A percentile compares a stretch with the other conserved stretches of the same genome.
Conservation (phyloP, 2,888 invertebrate species). For the Notodonta dromedarius region DNA sequence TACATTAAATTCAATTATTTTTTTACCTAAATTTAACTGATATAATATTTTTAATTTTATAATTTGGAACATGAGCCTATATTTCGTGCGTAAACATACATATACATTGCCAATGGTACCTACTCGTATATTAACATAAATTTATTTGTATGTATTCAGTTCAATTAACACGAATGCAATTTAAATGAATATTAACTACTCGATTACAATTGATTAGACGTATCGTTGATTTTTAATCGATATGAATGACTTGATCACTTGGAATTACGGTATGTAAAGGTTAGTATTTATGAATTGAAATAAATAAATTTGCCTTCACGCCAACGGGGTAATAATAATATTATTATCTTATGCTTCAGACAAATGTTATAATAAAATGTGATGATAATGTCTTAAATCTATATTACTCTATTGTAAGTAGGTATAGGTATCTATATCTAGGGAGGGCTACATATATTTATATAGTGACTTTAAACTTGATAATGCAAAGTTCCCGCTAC, state of each 20-base stretch:
- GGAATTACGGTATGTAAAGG: not conserved
- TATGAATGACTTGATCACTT: constrained; percentile 1
- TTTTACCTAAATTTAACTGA: too few species aligned
- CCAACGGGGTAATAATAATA: not conserved
- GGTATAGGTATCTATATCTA: too few species aligned
- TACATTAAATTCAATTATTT: too few species aligned
- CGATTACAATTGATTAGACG: constrained; percentile 30
- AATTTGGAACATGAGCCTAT: not conserved
- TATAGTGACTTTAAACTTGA: too few species aligned
- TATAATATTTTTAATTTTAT: too few species aligned
- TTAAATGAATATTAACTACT: constrained; percentile 21
- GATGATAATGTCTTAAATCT: too few species aligned
- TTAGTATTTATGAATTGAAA: not conserved
- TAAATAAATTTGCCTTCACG: not conserved
- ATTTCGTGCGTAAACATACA: not conserved
- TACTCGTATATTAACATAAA: constrained; percentile 31
- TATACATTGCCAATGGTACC: not conserved
- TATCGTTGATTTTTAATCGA: constrained; percentile 17
- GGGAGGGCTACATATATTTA: too few species aligned
- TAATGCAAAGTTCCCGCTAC: too few species aligned
- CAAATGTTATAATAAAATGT: too few species aligned
- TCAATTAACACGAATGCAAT: constrained; percentile 31
- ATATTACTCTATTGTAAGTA: too few species aligned
- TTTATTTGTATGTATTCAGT: constrained; percentile 38
- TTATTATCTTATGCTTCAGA: too few species aligned